Percentiles rank a stretch among this genome's conserved stretches.
phyloP scores from a whole-genome alignment of 2,113 vertebrate genomes.

The Gavia stellata region DNA sequence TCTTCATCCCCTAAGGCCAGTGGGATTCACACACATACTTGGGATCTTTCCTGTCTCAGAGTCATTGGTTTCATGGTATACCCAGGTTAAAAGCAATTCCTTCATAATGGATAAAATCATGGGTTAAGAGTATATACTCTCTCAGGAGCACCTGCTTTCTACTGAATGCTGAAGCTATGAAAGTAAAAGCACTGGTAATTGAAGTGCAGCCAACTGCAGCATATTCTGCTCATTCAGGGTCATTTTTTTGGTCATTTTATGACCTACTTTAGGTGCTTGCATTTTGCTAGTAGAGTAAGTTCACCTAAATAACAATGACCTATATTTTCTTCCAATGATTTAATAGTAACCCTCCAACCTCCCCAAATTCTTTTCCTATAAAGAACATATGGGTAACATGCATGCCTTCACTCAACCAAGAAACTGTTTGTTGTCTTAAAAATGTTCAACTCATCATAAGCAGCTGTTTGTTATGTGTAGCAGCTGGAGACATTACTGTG shows the following conservation, averaged over 20 bases:
- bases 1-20: background rate
- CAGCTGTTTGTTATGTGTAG: background rate
- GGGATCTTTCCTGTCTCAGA: background rate
- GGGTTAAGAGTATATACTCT: background rate
- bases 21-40: background rate
- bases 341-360: background rate
- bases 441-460: background rate
- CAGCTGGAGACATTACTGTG: background rate
- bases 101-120: background rate
- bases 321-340: background rate
- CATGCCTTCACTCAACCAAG: background rate
- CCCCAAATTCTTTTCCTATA: background rate
- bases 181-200: background rate
- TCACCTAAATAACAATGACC: background rate
- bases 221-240: background rate
- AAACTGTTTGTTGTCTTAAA: background rate
- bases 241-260: background rate
- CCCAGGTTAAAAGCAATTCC: background rate
- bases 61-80: background rate
- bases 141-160: background rate
- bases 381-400: background rate
- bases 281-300: background rate
- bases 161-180: background rate
- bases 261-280: background rate
- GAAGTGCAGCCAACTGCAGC: background rate